Percentiles rank a stretch among this genome's conserved stretches.
These are phyloP conservation scores for Selene dorsalis DNA, from an alignment of 2,797 vertebrate genomes.

Conservation along the genomic window DNA sequence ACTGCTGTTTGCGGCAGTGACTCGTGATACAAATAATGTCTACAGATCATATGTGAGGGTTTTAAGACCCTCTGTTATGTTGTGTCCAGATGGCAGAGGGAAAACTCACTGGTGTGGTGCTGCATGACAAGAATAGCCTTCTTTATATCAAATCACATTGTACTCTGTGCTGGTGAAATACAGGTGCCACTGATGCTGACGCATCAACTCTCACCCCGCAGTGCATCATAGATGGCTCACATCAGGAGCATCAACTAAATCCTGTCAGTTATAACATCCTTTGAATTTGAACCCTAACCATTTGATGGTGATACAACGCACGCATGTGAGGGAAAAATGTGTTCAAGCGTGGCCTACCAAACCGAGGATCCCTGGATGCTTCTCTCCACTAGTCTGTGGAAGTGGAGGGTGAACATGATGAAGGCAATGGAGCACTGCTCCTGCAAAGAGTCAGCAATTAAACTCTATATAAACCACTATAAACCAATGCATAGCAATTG, in stretches of 20 bases:
- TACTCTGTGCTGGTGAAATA: not conserved
- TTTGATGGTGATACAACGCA: slow-evolving; percentile 26
- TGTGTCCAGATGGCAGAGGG: slow-evolving; percentile 3
- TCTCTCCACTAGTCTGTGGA: slow-evolving; percentile 89
- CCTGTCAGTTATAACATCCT: slow-evolving; percentile 31
- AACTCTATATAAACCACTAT: no score
- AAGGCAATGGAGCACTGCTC: slow-evolving; percentile 85
- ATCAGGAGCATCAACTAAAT: slow-evolving; percentile 32
- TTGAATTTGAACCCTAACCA: slow-evolving; percentile 35
- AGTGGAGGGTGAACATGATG: slow-evolving; percentile 88
- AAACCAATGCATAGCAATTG: slow-evolving; percentile 13
- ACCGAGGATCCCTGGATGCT: slow-evolving; percentile 85
- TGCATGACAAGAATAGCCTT: not conserved
- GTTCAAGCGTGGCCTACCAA: slow-evolving; percentile 79
- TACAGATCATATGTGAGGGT: not conserved
- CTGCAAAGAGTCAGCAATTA: slow-evolving; percentile 66
- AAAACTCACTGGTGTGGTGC: slow-evolving; percentile 1
- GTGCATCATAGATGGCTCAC: slow-evolving; percentile 35
- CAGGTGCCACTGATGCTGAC: slow-evolving; percentile 15
- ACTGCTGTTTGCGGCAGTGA: not conserved
- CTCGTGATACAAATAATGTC: not conserved
- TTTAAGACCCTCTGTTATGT: not conserved
- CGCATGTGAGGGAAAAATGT: slow-evolving; percentile 32
- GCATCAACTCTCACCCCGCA: slow-evolving; percentile 16
- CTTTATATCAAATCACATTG: slow-evolving; percentile 8